Evolutionary conservation across 92 coral and sea anemone species (phyloP).

Genomic region (Isaurus tuberculatus): DNA sequence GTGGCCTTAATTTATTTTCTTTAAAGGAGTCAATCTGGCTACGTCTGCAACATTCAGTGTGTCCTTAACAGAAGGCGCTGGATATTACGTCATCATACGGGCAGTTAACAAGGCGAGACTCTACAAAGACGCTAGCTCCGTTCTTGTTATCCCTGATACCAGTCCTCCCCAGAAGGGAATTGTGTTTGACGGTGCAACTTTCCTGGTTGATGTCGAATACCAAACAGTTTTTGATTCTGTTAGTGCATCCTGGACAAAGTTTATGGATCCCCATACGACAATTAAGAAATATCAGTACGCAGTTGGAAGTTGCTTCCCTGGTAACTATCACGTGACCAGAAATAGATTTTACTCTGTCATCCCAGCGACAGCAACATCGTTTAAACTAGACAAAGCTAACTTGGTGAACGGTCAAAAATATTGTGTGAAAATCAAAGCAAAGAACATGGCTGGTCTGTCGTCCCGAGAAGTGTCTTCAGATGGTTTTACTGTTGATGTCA

Average conservation of each 20-base stretch:
- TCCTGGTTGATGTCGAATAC: conserved; percentile 67
- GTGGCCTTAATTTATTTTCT: conserved; percentile 49
- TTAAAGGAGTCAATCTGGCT: conserved; percentile 71
- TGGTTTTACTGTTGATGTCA: conserved; percentile 79
- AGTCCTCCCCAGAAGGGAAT: conserved; percentile 73
- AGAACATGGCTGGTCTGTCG: conserved; percentile 83
- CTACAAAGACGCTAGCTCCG: conserved; percentile 79
- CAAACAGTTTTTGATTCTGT: conserved; percentile 68
- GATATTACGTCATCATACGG: conserved; percentile 75
- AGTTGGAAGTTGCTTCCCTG: conserved; percentile 80
- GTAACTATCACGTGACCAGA: conserved; percentile 89
- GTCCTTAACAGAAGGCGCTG: conserved; percentile 68
- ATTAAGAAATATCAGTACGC: conserved; percentile 80
- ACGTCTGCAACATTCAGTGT: conserved; percentile 77
- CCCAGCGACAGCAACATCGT: conserved; percentile 74
- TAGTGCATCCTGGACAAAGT: conserved; percentile 80
- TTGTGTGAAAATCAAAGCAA: conserved; percentile 86
- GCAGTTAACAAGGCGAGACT: conserved; percentile 81
- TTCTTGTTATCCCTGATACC: conserved; percentile 71
- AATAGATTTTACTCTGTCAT: conserved; percentile 66
- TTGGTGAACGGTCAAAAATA: conserved; percentile 90
- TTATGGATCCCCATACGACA: conserved; percentile 68
- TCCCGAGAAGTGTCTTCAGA: conserved; percentile 80
- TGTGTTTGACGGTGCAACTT: conserved; percentile 80
- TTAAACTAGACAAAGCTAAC: conserved; percentile 51